phyloP scores from a whole-genome alignment of 2,888 invertebrate genomes.

The Mayetiola destructor region DNA sequence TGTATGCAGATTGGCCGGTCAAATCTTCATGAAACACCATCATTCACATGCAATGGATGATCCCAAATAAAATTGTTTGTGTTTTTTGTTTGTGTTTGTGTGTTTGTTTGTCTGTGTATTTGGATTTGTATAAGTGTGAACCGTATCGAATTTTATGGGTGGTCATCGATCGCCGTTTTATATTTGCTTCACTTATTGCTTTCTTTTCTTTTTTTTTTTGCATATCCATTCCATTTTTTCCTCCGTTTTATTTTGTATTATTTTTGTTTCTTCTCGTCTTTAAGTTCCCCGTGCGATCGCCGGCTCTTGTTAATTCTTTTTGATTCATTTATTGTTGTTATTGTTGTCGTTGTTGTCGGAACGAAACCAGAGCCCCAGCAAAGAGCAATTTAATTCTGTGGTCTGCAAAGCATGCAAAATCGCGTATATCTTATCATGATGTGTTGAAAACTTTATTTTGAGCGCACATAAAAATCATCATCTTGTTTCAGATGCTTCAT shows the following conservation, averaged over 20 bases:
- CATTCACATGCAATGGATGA: too few species aligned
- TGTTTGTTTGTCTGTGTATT: too few species aligned
- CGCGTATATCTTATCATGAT: not conserved
- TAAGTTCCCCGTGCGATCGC: too few species aligned
- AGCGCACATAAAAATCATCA: slow-evolving; percentile 12
- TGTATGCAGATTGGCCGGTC: too few species aligned
- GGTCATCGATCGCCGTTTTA: slow-evolving; percentile 10
- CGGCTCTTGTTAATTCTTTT: too few species aligned
- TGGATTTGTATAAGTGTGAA: slow-evolving; percentile 12
- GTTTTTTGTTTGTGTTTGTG: too few species aligned
- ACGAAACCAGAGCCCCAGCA: too few species aligned
- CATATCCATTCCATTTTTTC: not conserved
- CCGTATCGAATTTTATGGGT: slow-evolving; percentile 12
- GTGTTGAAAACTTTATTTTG: slow-evolving; percentile 11
- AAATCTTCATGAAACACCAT: too few species aligned
- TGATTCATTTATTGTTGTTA: too few species aligned
- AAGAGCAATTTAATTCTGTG: too few species aligned
- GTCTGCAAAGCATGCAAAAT: not conserved
- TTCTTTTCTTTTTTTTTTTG: not conserved
- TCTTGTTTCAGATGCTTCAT: not conserved
- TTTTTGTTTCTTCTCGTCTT: not conserved
- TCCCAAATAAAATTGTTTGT: too few species aligned
- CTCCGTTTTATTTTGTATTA: not conserved
- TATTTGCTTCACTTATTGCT: not conserved
- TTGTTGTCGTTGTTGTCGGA: too few species aligned